These are phyloP conservation scores for Drosophila grimshawi DNA, from an alignment of 1,140 invertebrate species.

Conservation along the genomic window DNA sequence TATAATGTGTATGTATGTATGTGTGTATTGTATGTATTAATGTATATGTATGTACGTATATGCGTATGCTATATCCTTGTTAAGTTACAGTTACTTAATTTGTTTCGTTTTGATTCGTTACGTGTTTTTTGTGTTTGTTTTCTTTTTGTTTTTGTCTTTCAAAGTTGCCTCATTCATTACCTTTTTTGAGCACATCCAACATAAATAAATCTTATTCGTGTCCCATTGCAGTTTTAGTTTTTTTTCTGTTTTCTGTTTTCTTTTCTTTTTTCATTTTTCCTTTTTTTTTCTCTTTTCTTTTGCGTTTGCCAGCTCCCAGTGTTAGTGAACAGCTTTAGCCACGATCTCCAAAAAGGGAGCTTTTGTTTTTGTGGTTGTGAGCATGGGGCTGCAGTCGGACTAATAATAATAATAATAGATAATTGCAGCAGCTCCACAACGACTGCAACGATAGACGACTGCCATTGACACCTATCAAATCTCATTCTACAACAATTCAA, in stretches of 20 bases:
- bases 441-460: constrained; percentile 12
- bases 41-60: constrained; percentile 40
- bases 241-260: neutral
- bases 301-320: constrained; percentile 5
- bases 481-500: neutral
- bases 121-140: constrained; percentile 38
- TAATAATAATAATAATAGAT: constrained; percentile 33
- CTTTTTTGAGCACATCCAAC: constrained; percentile 47
- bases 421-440: constrained; percentile 10
- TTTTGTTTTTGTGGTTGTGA: too few relatives aligned
- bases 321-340: neutral
- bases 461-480: constrained; percentile 13
- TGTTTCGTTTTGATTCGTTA: constrained; percentile 43
- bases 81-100: constrained; percentile 77
- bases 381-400: neutral
- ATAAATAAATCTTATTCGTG: constrained; percentile 25
- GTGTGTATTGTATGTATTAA: constrained; percentile 37
- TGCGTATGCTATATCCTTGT: constrained; percentile 66
- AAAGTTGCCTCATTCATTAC: constrained; percentile 12
- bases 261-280: neutral
- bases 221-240: constrained; percentile 17
- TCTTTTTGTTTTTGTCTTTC: constrained; percentile 26
- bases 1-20: constrained; percentile 46
- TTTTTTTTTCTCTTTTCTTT: neutral
- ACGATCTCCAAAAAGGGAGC: neutral